These are phyloP conservation scores for Rhipidura dahli DNA, from an alignment of 2,113 vertebrate species.

Conservation along the genomic window DNA sequence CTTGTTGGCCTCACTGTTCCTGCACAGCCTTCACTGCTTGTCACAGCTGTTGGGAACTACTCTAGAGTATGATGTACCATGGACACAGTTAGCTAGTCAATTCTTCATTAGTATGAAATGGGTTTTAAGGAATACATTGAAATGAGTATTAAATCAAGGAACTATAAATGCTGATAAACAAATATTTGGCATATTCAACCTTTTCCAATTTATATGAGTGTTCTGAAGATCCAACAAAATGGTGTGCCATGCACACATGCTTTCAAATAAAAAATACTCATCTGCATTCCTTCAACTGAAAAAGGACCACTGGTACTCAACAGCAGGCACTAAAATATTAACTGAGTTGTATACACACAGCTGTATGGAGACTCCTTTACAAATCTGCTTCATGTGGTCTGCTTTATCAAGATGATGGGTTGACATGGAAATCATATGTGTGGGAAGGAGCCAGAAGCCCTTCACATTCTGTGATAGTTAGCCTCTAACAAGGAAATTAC, in stretches of 20 bases:
- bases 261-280: neutral
- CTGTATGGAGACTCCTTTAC: neutral
- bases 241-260: accelerated
- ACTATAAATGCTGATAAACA: neutral
- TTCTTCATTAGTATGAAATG: neutral
- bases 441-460: neutral
- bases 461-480: neutral
- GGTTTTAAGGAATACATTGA: neutral
- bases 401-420: neutral
- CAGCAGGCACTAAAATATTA: neutral
- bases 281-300: neutral
- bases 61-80: neutral
- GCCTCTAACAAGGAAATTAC: neutral
- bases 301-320: neutral
- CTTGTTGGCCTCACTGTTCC: neutral
- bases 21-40: neutral
- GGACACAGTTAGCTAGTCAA: neutral
- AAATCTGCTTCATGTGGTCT: neutral
- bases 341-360: neutral
- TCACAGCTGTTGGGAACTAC: neutral
- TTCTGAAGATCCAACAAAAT: neutral
- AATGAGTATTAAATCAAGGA: neutral
- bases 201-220: neutral
- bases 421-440: neutral
- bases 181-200: neutral